phyloP scores from a whole-genome alignment of 2,113 vertebrate species.

The Callithrix jacchus region DNA sequence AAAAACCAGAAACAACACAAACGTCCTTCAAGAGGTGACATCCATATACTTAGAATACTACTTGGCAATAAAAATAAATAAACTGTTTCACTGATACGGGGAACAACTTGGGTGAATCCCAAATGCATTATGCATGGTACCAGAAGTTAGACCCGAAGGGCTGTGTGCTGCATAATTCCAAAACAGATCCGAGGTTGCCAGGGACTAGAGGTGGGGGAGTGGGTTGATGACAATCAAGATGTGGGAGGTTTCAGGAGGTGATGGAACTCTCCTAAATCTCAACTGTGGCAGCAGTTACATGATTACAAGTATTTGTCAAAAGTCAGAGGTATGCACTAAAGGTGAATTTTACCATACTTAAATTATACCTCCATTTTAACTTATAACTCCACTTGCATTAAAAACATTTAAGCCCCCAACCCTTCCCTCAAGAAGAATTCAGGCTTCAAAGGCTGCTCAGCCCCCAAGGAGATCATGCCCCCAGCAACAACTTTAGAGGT shows the following conservation, averaged over 20 bases:
- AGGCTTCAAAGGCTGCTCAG: background rate
- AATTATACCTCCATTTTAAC: background rate
- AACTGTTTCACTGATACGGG: accelerated
- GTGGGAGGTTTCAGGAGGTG: background rate
- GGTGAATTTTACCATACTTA: background rate
- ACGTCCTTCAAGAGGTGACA: background rate
- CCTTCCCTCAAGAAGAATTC: background rate
- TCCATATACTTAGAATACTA: background rate
- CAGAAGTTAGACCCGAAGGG: background rate
- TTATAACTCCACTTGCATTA: too few relatives aligned
- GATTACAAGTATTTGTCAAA: background rate
- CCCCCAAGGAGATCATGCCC: too few relatives aligned
- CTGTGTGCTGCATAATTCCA: background rate
- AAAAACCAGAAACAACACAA: background rate
- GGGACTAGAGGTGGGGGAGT: background rate
- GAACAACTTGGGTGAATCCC: background rate
- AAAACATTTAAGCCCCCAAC: background rate
- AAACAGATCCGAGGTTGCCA: background rate
- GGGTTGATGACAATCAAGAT: background rate
- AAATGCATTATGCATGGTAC: background rate
- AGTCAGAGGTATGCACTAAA: background rate
- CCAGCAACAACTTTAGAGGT: background rate
- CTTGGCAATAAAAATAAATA: background rate
- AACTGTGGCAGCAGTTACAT: background rate
- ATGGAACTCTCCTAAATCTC: background rate